Evolutionary conservation across 2,797 vertebrate genomes (phyloP), one percentile per base, ranked within the genome.

Genomic region (Myripristis murdjan): DNA sequence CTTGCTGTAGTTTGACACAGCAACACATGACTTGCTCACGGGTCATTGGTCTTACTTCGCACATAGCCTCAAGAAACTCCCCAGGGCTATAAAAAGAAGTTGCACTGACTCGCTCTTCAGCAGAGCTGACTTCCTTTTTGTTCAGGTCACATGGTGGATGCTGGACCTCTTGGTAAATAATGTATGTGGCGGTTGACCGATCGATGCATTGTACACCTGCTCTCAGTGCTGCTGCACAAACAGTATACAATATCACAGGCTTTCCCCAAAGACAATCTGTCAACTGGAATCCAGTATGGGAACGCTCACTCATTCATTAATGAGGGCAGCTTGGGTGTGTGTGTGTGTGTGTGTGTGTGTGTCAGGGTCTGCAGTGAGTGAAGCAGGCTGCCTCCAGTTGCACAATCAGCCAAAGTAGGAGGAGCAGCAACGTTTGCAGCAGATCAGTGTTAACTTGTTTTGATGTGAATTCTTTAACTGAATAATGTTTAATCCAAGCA

Each of bases 151-250:
- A 61, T 76, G 82, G 70, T 52, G 31, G 64, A 82, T 74, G 80
- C 74, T 31, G 75, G 69, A 75, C 61, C 73, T 59, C 3, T 2
- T 62, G 10, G 68, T 94, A 63, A 94, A 94, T 94, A 90, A 94
- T 94, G 73, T 51, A 93, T 81, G 69, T 8, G 18, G 59, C 4
- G 74, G 81, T 70, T 69, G 33, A 41, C 60, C 23, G 59, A 82
- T 86, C 78, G 61, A 82, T 85, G 76, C 53, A 16, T 75, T 15
- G 77, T 70, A 90, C 91, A 90, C 82, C 86, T 88, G 87, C 81
- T 85, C 81, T 81, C 41, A 46, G 49, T 35, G 12, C 56, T 18
- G 2, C 31, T 10, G 22, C 12, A 26, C 61, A 70, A 84, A 73
- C 84, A 74, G 75, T 70, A 79, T 89, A 87, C n/a, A 11, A 72